phyloP scores from a whole-genome alignment of 2,888 invertebrate genomes.

The Fragum sueziense region DNA sequence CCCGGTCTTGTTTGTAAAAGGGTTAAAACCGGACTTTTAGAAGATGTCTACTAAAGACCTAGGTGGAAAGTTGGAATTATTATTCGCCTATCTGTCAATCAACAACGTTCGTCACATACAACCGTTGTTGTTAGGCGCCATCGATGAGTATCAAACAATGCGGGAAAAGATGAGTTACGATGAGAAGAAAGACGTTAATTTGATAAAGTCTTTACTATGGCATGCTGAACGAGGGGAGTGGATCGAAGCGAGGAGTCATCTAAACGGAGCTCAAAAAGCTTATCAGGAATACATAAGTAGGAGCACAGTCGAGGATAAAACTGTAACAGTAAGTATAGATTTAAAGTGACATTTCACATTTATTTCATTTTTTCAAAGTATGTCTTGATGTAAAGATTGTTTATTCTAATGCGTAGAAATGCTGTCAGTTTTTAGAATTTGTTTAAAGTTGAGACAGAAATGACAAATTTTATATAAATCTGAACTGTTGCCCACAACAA shows the following conservation, averaged over 20 bases:
- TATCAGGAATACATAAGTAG: slow-evolving; percentile 40
- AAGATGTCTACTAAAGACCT: slow-evolving; percentile 4
- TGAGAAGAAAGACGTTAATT: slow-evolving; percentile 38
- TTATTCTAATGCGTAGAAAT: too few relatives aligned
- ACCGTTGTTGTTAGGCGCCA: slow-evolving; percentile 41
- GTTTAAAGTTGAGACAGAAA: too few relatives aligned
- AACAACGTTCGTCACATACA: slow-evolving; percentile 45
- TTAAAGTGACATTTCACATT: too few relatives aligned
- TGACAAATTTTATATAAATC: too few relatives aligned
- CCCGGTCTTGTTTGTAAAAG: too few relatives aligned
- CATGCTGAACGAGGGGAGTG: slow-evolving; percentile 52
- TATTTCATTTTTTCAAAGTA: too few relatives aligned
- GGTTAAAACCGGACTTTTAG: too few relatives aligned
- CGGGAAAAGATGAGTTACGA: slow-evolving; percentile 32
- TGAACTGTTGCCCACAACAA: too few relatives aligned
- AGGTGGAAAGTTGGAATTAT: slow-evolving; percentile 42
- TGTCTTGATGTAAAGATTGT: too few relatives aligned
- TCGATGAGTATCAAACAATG: slow-evolving; percentile 48
- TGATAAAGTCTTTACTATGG: slow-evolving; percentile 45
- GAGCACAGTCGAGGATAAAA: background rate
- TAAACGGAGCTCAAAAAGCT: slow-evolving; percentile 46
- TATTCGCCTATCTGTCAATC: slow-evolving; percentile 49
- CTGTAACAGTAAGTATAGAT: background rate
- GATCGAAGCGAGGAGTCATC: slow-evolving; percentile 34
- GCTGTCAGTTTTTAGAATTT: too few relatives aligned